phyloP scores from a whole-genome alignment of 2,797 vertebrate species.

The Danionella dracula region DNA sequence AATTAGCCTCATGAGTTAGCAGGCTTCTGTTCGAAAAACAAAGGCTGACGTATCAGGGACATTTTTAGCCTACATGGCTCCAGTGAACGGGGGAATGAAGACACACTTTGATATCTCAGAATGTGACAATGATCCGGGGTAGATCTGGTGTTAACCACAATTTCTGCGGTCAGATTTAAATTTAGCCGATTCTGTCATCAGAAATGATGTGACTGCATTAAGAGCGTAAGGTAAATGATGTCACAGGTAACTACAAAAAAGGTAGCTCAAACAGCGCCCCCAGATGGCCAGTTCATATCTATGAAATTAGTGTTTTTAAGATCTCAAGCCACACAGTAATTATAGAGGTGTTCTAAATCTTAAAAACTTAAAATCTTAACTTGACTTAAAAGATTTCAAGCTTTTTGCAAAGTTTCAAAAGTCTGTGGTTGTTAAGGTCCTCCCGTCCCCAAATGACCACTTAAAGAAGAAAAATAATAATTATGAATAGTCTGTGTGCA shows the following conservation, averaged over 20 bases:
- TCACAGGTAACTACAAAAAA: neutral
- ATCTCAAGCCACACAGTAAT: too few species aligned
- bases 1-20: conserved; percentile 54
- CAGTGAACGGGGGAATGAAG: conserved; percentile 17
- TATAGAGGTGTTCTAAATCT: too few species aligned
- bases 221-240: neutral
- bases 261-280: too few species aligned
- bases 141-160: conserved; percentile 6
- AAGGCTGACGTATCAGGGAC: conserved; percentile 44
- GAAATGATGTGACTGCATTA: neutral
- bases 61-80: conserved; percentile 44
- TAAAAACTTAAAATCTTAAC: too few species aligned
- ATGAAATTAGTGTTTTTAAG: neutral
- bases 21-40: conserved; percentile 39
- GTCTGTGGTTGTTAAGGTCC: too few species aligned
- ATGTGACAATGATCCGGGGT: neutral
- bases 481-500: too few species aligned
- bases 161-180: neutral
- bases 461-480: too few species aligned
- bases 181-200: neutral
- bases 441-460: too few species aligned
- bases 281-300: neutral
- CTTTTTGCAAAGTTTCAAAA: too few species aligned
- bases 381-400: too few species aligned
- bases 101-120: conserved; percentile 11